Conservation (phyloP, 1,140 invertebrate genomes). For the Macrobrachium nipponense region DNA sequence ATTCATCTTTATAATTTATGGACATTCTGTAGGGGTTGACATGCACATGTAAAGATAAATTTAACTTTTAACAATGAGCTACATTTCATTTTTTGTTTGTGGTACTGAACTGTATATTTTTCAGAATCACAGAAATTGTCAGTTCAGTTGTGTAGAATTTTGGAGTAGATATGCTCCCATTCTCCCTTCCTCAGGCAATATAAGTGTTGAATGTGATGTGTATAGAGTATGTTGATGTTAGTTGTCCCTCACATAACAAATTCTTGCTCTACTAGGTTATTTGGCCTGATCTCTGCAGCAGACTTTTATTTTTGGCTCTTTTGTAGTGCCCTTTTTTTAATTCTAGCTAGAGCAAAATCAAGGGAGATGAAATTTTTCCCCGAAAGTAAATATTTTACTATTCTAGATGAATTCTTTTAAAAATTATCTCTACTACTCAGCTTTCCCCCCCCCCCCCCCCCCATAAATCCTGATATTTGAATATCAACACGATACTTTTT, state of each 20-base stretch:
- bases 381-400: not conserved
- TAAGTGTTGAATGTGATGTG: slow-evolving; percentile 44
- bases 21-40: not conserved
- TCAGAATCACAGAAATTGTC: slow-evolving; percentile 19
- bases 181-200: slow-evolving; percentile 29
- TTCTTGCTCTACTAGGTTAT: slow-evolving; percentile 33
- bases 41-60: slow-evolving; percentile 2
- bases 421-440: not conserved
- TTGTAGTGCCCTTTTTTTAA: slow-evolving; percentile 34
- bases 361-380: slow-evolving; percentile 46
- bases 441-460: too few relatives aligned
- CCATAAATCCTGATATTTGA: not conserved
- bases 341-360: slow-evolving; percentile 31
- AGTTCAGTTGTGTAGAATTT: slow-evolving; percentile 32
- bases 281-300: slow-evolving; percentile 32
- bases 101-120: not conserved
- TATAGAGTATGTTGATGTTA: slow-evolving; percentile 44
- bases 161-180: slow-evolving; percentile 6
- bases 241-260: slow-evolving; percentile 42
- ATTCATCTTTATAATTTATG: too few relatives aligned
- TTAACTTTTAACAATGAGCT: not conserved
- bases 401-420: not conserved
- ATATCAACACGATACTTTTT: not conserved
- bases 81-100: slow-evolving; percentile 69
- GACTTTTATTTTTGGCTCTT: slow-evolving; percentile 27